phyloP scores from a whole-genome alignment of 2,888 invertebrate species.

The Anthophora plumipes region DNA sequence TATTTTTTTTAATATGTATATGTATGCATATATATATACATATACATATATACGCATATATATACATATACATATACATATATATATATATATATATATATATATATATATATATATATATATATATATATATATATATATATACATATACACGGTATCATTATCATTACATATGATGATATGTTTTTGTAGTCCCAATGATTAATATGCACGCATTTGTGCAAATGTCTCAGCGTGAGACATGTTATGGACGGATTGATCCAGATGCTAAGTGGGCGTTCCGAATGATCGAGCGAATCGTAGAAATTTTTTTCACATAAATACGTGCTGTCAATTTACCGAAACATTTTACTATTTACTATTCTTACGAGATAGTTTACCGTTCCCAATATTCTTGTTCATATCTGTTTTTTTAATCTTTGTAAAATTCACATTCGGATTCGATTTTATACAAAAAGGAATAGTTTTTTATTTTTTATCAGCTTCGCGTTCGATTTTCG shows the following conservation, averaged over 20 bases:
- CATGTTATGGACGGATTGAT: slow-evolving; percentile 79
- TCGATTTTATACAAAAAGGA: background rate
- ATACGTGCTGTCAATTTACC: slow-evolving; percentile 14
- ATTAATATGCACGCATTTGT: slow-evolving; percentile 84
- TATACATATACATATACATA: slow-evolving; percentile 28
- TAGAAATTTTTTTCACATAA: slow-evolving; percentile 20
- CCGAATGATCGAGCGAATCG: slow-evolving; percentile 72
- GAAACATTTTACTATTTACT: background rate
- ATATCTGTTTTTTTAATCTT: background rate
- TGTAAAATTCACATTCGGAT: background rate
- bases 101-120: slow-evolving; percentile 63
- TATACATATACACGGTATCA: slow-evolving; percentile 58
- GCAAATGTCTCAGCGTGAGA: slow-evolving; percentile 80
- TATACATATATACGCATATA: slow-evolving; percentile 20
- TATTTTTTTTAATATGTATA: slow-evolving; percentile 77
- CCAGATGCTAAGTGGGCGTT: slow-evolving; percentile 80
- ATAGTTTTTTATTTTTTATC: background rate
- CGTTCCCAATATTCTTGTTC: background rate
- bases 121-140: slow-evolving; percentile 63
- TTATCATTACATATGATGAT: slow-evolving; percentile 82
- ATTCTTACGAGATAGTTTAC: too few species aligned
- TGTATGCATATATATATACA: slow-evolving; percentile 30
- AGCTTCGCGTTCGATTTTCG: slow-evolving; percentile 70
- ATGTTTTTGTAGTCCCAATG: slow-evolving; percentile 85
- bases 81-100: slow-evolving; percentile 56